Evolutionary conservation across 2,797 vertebrate genomes (phyloP), one percentile per base, ranked within the genome.

Genomic region (Sebastes diaconus): DNA sequence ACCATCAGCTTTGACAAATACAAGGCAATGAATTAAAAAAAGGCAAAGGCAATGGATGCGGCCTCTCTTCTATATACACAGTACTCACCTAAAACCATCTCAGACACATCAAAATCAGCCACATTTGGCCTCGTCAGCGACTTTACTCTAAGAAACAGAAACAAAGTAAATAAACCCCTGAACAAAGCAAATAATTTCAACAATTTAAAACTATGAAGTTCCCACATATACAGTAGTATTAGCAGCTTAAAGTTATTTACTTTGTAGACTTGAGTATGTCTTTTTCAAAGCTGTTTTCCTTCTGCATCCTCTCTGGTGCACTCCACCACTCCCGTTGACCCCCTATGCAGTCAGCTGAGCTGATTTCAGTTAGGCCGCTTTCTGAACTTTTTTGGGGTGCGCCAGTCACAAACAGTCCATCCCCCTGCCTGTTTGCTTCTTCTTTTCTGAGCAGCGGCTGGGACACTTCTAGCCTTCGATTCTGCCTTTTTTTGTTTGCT

Each of bases 81-180:
- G 24, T 1, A 81, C 84, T 87, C 88, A 96, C 96, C 95, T 78
- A 96, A 90, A 73, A 94, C 90, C 93, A 96, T 91, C 88, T 91
- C 92, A 54, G 88, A 84, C 58, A 90, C 73, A 30, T 95, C 77
- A 84, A 93, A 52, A 77, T 85, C 88, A 75, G 80, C 60, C 54
- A 60, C 57, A 67, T 75, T 85, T 20, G 74, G 70, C 68, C 61
- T 77, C 11, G 59, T 55, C 16, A 55, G 22, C 32, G 75, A 70
- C 69, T 84, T 90, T 16, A 79, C 70, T 83, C 95, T 96, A 22
- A 36, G 66, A 83, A 57, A 80, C 61, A 80, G 25, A 79, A 13
- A 82, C 1, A 52, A 59, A 2, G 11, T 12, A 63, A 14, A 68
- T 4, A 42, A n/a, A 77, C 3, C 12, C 58, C 20, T 39, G 4